Conservation (phyloP, 2,113 vertebrate species). For the Hippocampus mohnikei region DNA sequence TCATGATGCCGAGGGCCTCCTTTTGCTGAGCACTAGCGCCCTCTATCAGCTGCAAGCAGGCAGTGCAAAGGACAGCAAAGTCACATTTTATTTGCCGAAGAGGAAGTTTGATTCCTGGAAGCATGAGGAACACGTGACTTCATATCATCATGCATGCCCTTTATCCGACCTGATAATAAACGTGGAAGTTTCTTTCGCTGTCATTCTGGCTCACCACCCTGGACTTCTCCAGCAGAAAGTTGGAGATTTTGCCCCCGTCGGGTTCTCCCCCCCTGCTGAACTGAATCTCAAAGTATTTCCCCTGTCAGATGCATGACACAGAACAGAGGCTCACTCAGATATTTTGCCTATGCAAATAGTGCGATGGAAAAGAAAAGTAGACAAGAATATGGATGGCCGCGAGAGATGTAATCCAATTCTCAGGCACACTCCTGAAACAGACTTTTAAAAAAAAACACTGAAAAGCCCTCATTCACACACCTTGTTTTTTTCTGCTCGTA, state of each 20-base stretch:
- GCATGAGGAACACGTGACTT: not conserved
- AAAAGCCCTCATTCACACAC: no score
- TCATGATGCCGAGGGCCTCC: constrained; percentile 88
- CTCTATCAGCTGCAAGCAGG: constrained; percentile 79
- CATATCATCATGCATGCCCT: not conserved
- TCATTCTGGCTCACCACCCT: constrained; percentile 95
- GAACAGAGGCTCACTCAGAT: not conserved
- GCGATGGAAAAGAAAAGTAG: not conserved
- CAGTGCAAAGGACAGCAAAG: constrained; percentile 5
- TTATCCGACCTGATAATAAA: constrained; percentile 89
- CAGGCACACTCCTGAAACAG: no score
- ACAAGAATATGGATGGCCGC: not conserved
- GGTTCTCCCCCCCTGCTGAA: constrained; percentile 96
- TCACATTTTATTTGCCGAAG: not conserved
- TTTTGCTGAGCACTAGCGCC: constrained; percentile 83
- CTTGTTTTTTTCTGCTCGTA: no score
- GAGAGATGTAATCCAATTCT: no score
- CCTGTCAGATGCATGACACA: constrained; percentile 66
- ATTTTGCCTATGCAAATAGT: not conserved
- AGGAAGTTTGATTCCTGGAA: not conserved
- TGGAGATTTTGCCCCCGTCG: constrained; percentile 93
- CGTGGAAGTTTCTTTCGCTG: constrained; percentile 92
- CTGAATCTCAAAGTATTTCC: constrained; percentile 98
- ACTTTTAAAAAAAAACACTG: no score
- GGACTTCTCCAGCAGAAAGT: constrained; percentile 95